These are phyloP conservation scores for Diogma glabrata DNA, from an alignment of 2,888 invertebrate genomes.

Conservation along the genomic window DNA sequence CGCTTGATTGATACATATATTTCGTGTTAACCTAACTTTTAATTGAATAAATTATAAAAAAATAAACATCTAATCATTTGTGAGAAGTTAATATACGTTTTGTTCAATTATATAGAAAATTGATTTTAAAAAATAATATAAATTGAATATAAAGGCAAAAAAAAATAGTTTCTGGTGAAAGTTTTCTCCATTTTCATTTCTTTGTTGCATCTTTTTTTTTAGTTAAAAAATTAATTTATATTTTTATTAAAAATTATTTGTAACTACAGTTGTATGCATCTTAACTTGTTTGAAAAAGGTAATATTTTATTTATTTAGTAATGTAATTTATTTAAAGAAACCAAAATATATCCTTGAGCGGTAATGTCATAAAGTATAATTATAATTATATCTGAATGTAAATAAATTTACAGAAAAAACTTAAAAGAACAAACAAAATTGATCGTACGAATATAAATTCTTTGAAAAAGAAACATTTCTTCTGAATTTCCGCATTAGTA, in stretches of 20 bases:
- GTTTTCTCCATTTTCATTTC: conserved; percentile 9
- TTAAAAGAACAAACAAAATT: no score
- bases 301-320: neutral
- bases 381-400: no score
- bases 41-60: conserved; percentile 7
- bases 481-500: no score
- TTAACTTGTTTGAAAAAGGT: conserved; percentile 9
- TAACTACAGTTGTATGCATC: conserved; percentile 10
- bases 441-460: no score
- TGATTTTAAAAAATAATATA: no score
- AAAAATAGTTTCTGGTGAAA: conserved; percentile 1
- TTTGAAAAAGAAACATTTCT: no score
- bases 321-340: neutral
- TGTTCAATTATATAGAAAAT: neutral
- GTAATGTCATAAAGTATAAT: no score
- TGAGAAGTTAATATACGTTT: conserved; percentile 3
- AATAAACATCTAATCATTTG: conserved; percentile 5
- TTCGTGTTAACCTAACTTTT: conserved; percentile 9
- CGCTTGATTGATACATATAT: conserved; percentile 5
- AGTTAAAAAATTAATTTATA: neutral
- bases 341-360: no score
- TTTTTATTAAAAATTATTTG: conserved; percentile 3
- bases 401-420: no score
- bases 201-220: neutral
- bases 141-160: neutral